These are phyloP conservation scores for Spizaetus ornatus DNA, from an alignment of 2,113 vertebrate species.

Conservation along the genomic window DNA sequence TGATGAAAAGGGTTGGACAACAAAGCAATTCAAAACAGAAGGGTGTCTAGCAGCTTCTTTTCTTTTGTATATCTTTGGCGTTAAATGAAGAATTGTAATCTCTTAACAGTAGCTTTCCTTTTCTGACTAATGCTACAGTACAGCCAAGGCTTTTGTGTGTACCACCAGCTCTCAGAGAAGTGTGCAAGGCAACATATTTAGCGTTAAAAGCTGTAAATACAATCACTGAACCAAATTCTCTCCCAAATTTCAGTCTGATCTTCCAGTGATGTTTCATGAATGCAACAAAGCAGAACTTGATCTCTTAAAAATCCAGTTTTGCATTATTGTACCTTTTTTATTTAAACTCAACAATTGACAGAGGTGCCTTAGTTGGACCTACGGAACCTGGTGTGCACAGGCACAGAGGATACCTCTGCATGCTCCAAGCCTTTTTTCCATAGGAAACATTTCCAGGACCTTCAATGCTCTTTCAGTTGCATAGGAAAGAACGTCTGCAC, in stretches of 20 bases:
- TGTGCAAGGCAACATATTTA: background rate
- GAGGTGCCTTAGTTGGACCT: background rate
- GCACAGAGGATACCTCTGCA: background rate
- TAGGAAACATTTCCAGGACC: background rate
- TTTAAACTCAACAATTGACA: background rate
- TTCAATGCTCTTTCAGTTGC: background rate
- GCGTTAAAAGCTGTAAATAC: background rate
- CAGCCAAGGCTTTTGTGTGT: background rate
- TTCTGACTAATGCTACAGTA: background rate
- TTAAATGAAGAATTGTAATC: background rate
- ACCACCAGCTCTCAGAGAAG: background rate
- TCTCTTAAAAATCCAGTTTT: background rate
- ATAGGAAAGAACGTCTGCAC: background rate
- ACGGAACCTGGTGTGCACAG: background rate
- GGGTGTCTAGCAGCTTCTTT: background rate
- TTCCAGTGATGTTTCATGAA: background rate
- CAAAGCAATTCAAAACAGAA: slow-evolving; percentile 13
- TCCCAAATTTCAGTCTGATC: background rate
- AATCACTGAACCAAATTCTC: background rate
- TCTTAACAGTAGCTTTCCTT: background rate
- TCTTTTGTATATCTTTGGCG: background rate
- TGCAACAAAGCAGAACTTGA: background rate
- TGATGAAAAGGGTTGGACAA: background rate
- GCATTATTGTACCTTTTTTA: background rate
- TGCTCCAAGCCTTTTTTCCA: background rate